Evolutionary conservation across 2,888 invertebrate species (phyloP), one percentile per base, ranked within the genome.

Genomic region (Strigamia transsilvanica): DNA sequence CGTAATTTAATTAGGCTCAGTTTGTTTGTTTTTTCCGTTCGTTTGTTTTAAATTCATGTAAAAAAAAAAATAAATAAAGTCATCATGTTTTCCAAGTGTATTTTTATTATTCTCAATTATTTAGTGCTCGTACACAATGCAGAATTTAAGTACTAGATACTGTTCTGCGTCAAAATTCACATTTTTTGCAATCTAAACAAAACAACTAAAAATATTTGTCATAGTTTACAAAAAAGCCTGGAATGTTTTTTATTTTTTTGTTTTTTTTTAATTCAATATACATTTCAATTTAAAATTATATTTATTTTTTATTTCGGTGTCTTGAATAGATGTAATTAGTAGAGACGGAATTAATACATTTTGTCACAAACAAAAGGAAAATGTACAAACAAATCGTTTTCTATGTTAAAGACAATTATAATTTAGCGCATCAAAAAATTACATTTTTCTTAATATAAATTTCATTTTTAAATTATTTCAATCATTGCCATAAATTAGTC

Each of bases 401-500:
- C 61, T 61, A 61, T 61, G 9, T 18, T 15, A n/a, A n/a, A 18
- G 61, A 61, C 61, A 21, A 61, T 15, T 21, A 61, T 61, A 61
- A 61, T 61, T 61, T 61, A 61, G 18, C 61, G 4, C 42, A 42
- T 7, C 42, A 42, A 42, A 41, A 41, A 41, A 7, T 41, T 7
- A 5, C 7, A 6, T 5, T 61, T 61, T 61, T 18, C 61, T 61
- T 61, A n/a, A 21, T 61, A 61, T 21, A 78, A 78, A 78, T 78
- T 78, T 23, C 13, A 27, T 32, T 66, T 23, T 66, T 6, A 61
- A 18, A 18, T 18, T 61, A 61, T 61, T 61, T 61, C 4, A n/a
- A 78, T 82, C 82, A 86, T 84, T 86, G 86, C 86, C 86, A 86
- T 82, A 86, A 82, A 84, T 86, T 85, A 51, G 84, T 86, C 23